Evolutionary conservation across 2,888 invertebrate genomes (phyloP).

Genomic region (Drosophila ezoana): DNA sequence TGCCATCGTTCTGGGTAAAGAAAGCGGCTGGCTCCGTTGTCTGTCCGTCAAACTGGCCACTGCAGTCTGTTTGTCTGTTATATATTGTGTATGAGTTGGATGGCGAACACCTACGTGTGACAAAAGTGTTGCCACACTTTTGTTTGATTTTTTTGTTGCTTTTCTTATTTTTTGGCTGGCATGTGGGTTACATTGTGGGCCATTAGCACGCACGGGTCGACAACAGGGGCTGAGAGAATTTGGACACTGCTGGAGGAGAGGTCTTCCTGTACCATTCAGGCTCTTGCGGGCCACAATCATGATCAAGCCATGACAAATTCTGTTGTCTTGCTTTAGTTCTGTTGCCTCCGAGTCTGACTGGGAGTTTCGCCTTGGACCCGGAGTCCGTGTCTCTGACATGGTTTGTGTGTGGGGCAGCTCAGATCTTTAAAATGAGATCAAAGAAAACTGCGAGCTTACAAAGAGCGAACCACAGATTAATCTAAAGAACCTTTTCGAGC

Average conservation of each 20-base stretch:
- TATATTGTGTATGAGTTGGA: constrained; percentile 63
- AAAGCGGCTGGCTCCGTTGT: constrained; percentile 59
- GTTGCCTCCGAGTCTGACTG: constrained; percentile 14
- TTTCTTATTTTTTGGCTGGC: constrained; percentile 19
- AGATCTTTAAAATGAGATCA: constrained; percentile 51
- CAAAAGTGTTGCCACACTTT: constrained; percentile 80
- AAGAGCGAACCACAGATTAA: constrained; percentile 35
- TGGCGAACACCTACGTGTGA: constrained; percentile 76
- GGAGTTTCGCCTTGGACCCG: constrained; percentile 16
- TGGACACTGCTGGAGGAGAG: constrained; percentile 6
- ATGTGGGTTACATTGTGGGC: constrained; percentile 78
- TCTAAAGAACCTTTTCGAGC: constrained; percentile 17
- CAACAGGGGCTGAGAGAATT: constrained; percentile 24
- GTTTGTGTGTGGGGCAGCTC: constrained; percentile 61
- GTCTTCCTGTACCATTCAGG: constrained; percentile 12
- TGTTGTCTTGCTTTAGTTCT: constrained; percentile 77
- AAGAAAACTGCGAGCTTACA: constrained; percentile 33
- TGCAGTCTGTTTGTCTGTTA: constrained; percentile 42
- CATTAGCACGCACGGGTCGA: constrained; percentile 75
- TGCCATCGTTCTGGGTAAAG: constrained; percentile 79
- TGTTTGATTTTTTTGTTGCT: constrained; percentile 42
- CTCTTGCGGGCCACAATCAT: constrained; percentile 63
- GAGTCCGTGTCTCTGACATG: constrained; percentile 22
- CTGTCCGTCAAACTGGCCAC: constrained; percentile 17
- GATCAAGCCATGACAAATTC: constrained; percentile 82